These are phyloP conservation scores for Macquaria australasica DNA, from an alignment of 2,113 vertebrate genomes.

Conservation along the genomic window DNA sequence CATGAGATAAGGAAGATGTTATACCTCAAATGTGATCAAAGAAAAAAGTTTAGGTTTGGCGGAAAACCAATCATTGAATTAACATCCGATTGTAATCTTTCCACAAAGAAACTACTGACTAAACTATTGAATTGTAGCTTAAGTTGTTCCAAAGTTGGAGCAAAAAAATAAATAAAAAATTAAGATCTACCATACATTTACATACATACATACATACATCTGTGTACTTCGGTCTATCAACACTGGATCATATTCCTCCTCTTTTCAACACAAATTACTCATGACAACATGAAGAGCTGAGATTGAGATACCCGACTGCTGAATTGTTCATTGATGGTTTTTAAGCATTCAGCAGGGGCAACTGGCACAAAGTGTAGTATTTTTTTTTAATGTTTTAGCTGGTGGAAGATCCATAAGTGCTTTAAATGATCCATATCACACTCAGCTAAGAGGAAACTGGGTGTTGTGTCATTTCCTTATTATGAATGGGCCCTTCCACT, in stretches of 20 bases:
- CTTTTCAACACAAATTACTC: constrained; percentile 21
- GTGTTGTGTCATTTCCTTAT: constrained; percentile 42
- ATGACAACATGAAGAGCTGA: neutral
- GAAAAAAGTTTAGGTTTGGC: neutral
- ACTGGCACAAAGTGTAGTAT: neutral
- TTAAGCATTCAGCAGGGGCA: constrained; percentile 16
- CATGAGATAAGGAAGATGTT: neutral
- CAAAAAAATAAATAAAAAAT: neutral
- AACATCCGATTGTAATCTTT: neutral
- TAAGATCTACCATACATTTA: neutral
- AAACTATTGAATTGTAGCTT: neutral
- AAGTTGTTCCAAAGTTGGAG: neutral
- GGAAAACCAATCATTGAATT: neutral
- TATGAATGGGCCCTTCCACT: constrained; percentile 29
- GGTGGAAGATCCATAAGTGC: constrained; percentile 33
- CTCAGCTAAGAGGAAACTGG: constrained; percentile 37
- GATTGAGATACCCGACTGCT: neutral
- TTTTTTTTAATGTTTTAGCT: constrained; percentile 17
- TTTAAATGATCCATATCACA: constrained; percentile 47
- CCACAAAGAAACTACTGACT: neutral
- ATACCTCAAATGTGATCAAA: neutral
- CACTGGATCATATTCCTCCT: neutral
- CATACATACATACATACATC: neutral
- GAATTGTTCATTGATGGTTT: constrained; percentile 37
- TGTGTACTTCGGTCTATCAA: neutral